These are phyloP conservation scores for Mesorhabditis belari DNA, from an alignment of 2,888 invertebrate genomes.

Conservation along the genomic window DNA sequence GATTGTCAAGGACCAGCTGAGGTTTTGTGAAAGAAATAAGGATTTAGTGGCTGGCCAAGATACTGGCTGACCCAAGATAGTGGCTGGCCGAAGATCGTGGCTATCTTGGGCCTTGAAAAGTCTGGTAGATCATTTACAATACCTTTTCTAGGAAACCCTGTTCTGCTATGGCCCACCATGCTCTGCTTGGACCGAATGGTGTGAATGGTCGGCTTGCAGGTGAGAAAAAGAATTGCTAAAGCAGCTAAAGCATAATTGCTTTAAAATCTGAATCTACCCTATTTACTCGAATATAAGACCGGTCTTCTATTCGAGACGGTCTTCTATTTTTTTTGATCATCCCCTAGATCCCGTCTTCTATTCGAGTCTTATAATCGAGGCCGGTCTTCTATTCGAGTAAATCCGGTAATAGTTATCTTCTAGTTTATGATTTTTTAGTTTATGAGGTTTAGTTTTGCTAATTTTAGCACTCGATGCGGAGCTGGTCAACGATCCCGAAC, in stretches of 20 bases:
- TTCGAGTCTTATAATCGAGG: too few relatives aligned
- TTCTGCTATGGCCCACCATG: constrained; percentile 47
- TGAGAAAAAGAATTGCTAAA: neutral
- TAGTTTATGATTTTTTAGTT: too few relatives aligned
- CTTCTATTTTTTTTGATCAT: too few relatives aligned
- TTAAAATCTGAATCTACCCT: neutral
- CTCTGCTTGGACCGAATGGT: constrained; percentile 42
- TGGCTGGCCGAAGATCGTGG: neutral
- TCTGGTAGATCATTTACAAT: neutral
- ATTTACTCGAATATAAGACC: too few relatives aligned
- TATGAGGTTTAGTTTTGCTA: too few relatives aligned
- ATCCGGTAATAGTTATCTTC: too few relatives aligned
- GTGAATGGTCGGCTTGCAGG: constrained; percentile 34
- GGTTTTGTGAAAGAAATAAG: constrained; percentile 11
- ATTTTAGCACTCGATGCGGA: constrained; percentile 18
- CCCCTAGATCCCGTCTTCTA: too few relatives aligned
- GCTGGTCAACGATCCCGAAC: constrained; percentile 38
- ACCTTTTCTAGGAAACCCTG: constrained; percentile 19
- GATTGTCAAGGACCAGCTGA: constrained; percentile 41
- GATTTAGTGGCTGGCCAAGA: neutral
- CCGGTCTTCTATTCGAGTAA: too few relatives aligned
- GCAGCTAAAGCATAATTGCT: neutral
- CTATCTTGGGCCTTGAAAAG: too few relatives aligned
- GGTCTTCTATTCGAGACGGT: too few relatives aligned
- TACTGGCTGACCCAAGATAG: neutral